Conservation (phyloP, 2,797 vertebrate genomes). For the Spheniscus humboldti region DNA sequence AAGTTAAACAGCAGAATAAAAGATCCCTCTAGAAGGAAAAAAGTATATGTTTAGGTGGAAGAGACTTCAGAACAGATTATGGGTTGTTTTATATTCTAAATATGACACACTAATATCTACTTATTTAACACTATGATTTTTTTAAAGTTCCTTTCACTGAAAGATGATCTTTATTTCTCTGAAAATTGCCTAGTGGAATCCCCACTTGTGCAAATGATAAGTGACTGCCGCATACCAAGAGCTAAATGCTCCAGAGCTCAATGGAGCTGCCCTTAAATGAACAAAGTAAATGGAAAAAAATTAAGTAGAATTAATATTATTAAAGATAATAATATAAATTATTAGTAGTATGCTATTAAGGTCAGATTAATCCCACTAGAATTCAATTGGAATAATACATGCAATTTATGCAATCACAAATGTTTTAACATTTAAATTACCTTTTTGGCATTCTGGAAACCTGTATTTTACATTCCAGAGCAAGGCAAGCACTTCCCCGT, state of each 20-base stretch:
- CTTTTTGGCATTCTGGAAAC: slow-evolving; percentile 40
- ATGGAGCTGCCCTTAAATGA: slow-evolving; percentile 57
- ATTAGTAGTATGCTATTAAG: slow-evolving; percentile 70
- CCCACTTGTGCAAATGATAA: slow-evolving; percentile 48
- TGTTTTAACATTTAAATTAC: slow-evolving; percentile 56
- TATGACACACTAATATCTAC: slow-evolving; percentile 48
- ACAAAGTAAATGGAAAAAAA: slow-evolving; percentile 59
- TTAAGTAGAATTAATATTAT: slow-evolving; percentile 70
- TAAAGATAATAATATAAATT: slow-evolving; percentile 75
- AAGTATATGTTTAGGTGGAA: slow-evolving; percentile 25
- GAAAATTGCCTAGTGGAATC: slow-evolving; percentile 62
- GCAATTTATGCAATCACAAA: slow-evolving; percentile 54
- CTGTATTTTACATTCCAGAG: neutral
- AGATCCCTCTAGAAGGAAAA: slow-evolving; percentile 1
- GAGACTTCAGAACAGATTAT: slow-evolving; percentile 37
- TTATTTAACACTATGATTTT: slow-evolving; percentile 60
- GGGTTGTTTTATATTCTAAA: slow-evolving; percentile 60
- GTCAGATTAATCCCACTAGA: slow-evolving; percentile 68
- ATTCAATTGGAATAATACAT: slow-evolving; percentile 64
- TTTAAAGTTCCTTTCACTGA: slow-evolving; percentile 49
- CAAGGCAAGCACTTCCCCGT: neutral
- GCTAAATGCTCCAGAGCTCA: slow-evolving; percentile 50
- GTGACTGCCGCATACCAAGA: slow-evolving; percentile 37
- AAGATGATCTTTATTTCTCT: slow-evolving; percentile 66
- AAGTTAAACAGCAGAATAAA: slow-evolving; percentile 43